Conservation (phyloP, 2,797 vertebrate species). For the Okamejei kenojei region DNA sequence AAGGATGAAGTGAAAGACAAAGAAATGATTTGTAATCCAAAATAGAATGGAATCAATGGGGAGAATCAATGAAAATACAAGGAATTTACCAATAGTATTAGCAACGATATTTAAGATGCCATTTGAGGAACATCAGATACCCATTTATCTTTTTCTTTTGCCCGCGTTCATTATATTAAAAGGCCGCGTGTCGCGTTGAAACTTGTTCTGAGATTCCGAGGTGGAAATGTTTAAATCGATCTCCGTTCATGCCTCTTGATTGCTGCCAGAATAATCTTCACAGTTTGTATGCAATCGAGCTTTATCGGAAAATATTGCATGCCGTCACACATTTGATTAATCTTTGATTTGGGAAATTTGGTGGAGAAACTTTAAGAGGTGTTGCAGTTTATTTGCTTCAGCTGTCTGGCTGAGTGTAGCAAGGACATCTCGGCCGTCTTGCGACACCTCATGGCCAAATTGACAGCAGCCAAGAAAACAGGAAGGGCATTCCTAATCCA, state of each 20-base stretch:
- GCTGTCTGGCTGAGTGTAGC: not conserved
- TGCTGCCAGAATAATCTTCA: constrained; percentile 21
- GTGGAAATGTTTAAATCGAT: constrained; percentile 20
- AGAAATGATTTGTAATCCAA: constrained; percentile 18
- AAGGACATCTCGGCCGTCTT: not conserved
- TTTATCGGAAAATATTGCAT: not conserved
- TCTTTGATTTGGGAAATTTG: not conserved
- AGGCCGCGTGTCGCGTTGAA: not conserved
- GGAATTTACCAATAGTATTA: not conserved
- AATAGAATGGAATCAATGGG: constrained; percentile 17
- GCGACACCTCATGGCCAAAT: too few species aligned
- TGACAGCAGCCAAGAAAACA: not conserved
- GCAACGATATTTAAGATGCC: constrained; percentile 25
- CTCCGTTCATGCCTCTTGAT: not conserved
- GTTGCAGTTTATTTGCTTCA: not conserved
- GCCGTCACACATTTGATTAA: not conserved
- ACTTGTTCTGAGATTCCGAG: not conserved
- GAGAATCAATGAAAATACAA: constrained; percentile 6
- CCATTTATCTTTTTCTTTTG: constrained; percentile 6
- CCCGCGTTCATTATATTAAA: constrained; percentile 2
- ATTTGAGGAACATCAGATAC: not conserved
- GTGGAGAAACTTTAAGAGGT: not conserved
- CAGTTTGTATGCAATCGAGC: not conserved
- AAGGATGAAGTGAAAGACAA: not conserved
- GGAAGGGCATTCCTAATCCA: not conserved